Percentiles rank a stretch among this genome's conserved stretches.
Evolutionary conservation across 2,888 invertebrate species (phyloP).

Genomic region (Spilosoma lubricipeda): DNA sequence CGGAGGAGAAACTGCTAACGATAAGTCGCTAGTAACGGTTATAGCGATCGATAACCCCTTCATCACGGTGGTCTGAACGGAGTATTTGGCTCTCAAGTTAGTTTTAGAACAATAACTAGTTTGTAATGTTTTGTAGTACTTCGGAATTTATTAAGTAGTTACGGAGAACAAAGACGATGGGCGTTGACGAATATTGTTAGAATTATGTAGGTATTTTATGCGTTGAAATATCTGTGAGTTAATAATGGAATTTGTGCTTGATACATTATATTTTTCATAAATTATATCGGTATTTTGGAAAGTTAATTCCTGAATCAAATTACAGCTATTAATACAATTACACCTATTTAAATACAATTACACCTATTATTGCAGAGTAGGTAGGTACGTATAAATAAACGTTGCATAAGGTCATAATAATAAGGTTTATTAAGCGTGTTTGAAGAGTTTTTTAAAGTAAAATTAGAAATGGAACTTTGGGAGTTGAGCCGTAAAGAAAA

Average conservation of each 20-base stretch:
- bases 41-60: background rate
- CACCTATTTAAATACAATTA: too few species aligned
- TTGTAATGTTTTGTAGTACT: background rate
- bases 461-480: constrained; percentile 1
- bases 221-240: background rate
- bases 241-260: background rate
- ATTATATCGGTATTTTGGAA: background rate
- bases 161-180: background rate
- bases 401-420: background rate
- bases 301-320: background rate
- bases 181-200: background rate
- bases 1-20: background rate
- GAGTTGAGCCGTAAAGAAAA: constrained; percentile 15
- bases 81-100: background rate
- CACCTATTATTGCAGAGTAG: background rate
- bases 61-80: background rate
- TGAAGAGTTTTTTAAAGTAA: background rate
- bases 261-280: background rate
- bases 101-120: background rate
- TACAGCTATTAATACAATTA: too few species aligned
- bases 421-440: background rate
- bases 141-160: background rate
- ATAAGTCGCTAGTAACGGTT: background rate
- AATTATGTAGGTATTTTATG: background rate
- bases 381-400: background rate